phyloP scores from a whole-genome alignment of 2,797 vertebrate genomes.

The Ambastaia sidthimunki region DNA sequence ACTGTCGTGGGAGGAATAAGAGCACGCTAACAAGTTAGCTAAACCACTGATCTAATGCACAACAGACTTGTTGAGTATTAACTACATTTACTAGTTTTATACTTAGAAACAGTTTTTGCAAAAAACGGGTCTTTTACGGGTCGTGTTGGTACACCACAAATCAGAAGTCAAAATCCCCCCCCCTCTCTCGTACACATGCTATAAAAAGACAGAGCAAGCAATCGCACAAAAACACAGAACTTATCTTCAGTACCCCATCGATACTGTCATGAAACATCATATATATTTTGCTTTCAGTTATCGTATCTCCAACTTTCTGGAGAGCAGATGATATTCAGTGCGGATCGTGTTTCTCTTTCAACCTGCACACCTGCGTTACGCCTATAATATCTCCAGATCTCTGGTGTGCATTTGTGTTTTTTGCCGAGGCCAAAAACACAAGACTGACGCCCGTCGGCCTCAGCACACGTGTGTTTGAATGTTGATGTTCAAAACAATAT shows the following conservation, averaged over 20 bases:
- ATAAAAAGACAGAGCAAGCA: neutral
- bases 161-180: neutral
- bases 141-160: neutral
- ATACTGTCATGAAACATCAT: neutral
- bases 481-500: neutral
- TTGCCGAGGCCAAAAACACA: neutral
- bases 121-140: neutral
- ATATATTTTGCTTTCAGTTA: neutral
- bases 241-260: neutral
- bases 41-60: neutral
- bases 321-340: too few species aligned
- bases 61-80: neutral
- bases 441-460: neutral
- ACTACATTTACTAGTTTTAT: neutral
- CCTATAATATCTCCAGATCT: too few species aligned
- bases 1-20: neutral
- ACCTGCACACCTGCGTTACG: constrained; percentile 25
- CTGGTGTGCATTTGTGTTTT: too few species aligned
- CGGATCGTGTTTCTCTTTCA: too few species aligned
- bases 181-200: neutral
- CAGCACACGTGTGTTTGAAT: neutral
- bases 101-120: neutral
- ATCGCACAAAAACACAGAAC: neutral
- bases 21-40: neutral
- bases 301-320: constrained; percentile 60